A percentile compares a stretch with the other conserved stretches of the same genome.
These are phyloP conservation scores for Allygus modestus DNA, from an alignment of 2,888 invertebrate genomes.

Conservation along the genomic window DNA sequence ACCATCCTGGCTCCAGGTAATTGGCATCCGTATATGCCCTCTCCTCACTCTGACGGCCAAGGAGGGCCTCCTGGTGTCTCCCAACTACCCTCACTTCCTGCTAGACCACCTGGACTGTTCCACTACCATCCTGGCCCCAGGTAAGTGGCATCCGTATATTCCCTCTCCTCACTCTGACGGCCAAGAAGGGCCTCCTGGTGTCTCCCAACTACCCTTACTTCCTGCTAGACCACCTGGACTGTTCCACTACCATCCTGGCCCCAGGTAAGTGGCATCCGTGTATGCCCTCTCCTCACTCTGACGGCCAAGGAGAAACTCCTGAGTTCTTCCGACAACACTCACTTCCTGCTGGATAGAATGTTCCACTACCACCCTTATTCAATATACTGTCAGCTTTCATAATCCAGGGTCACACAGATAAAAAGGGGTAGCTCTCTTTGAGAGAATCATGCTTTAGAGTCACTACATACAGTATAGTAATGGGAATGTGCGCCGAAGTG, in stretches of 20 bases:
- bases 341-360: constrained; percentile 86
- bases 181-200: constrained; percentile 81
- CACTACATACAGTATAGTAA: too few species aligned
- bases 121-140: constrained; percentile 83
- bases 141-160: too few species aligned
- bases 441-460: too few species aligned
- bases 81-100: constrained; percentile 86
- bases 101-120: constrained; percentile 84
- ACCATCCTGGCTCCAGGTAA: constrained; percentile 83
- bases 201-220: constrained; percentile 88
- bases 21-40: too few species aligned
- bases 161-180: constrained; percentile 83
- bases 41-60: constrained; percentile 83
- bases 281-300: constrained; percentile 84
- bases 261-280: too few species aligned
- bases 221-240: constrained; percentile 83
- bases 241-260: constrained; percentile 84
- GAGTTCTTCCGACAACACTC: constrained; percentile 85
- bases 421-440: too few species aligned
- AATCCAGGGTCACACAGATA: too few species aligned
- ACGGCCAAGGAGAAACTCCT: constrained; percentile 83
- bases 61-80: constrained; percentile 82
- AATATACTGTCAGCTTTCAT: too few species aligned
- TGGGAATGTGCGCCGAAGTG: too few species aligned
- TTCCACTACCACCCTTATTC: constrained; percentile 82